phyloP scores from a whole-genome alignment of 30 jellyfish, hydroid and myxozoan genomes.

The Hydra vulgaris region DNA sequence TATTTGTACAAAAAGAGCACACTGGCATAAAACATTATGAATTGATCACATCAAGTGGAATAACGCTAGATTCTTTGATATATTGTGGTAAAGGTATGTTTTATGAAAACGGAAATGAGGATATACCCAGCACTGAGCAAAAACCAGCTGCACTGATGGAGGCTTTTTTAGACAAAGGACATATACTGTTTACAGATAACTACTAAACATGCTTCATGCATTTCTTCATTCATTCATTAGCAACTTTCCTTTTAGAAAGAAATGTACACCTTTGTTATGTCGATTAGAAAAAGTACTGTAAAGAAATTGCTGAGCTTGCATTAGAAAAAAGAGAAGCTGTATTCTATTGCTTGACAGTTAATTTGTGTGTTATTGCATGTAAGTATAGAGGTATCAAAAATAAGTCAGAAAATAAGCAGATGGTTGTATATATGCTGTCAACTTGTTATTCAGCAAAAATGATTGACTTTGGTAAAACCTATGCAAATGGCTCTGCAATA shows the following conservation, averaged over 20 bases:
- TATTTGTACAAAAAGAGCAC: slow-evolving; percentile 15
- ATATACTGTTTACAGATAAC: slow-evolving; percentile 21
- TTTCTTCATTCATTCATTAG: slow-evolving; percentile 1
- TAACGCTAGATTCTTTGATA: slow-evolving; percentile 25
- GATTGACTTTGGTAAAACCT: background rate
- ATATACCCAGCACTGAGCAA: background rate
- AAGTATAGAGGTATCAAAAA: background rate
- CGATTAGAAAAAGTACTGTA: background rate
- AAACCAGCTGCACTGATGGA: slow-evolving; percentile 31
- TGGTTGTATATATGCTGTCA: background rate
- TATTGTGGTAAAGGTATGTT: slow-evolving; percentile 17
- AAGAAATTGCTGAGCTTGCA: background rate
- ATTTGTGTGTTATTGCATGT: background rate
- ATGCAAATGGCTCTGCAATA: background rate
- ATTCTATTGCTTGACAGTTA: background rate
- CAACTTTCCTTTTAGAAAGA: background rate
- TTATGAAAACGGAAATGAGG: background rate
- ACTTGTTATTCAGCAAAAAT: background rate
- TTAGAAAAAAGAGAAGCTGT: background rate
- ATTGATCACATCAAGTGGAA: slow-evolving; percentile 16
- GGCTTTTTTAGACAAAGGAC: slow-evolving; percentile 3
- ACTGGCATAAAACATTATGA: slow-evolving; percentile 31
- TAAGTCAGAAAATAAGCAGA: background rate
- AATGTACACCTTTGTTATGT: slow-evolving; percentile 6
- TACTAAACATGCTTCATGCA: too few species aligned